Conservation (phyloP, 2,888 invertebrate species). For the Lathronympha strigana region DNA sequence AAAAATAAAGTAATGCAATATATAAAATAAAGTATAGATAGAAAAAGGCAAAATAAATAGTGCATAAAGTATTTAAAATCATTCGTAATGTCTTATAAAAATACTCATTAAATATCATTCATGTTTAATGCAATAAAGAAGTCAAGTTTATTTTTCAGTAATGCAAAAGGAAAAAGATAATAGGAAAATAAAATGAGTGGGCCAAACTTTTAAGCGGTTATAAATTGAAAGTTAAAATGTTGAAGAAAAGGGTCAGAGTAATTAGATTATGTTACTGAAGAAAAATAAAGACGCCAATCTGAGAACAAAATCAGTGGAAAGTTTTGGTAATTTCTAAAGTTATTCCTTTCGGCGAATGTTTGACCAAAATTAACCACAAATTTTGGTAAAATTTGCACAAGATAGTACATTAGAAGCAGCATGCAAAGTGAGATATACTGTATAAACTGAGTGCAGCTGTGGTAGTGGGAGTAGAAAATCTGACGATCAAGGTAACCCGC, state of each 20-base stretch:
- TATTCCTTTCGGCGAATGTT: slow-evolving; percentile 39
- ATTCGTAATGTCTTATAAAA: slow-evolving; percentile 62
- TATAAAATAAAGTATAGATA: slow-evolving; percentile 64
- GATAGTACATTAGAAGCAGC: slow-evolving; percentile 77
- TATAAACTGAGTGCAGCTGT: slow-evolving; percentile 75
- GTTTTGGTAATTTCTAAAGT: slow-evolving; percentile 44
- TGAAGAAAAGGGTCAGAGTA: slow-evolving; percentile 67
- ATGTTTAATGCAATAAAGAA: slow-evolving; percentile 66
- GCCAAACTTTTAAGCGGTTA: slow-evolving; percentile 59
- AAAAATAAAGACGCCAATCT: slow-evolving; percentile 67
- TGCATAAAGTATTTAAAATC: slow-evolving; percentile 66
- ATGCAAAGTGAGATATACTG: slow-evolving; percentile 80
- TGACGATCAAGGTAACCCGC: slow-evolving; percentile 71
- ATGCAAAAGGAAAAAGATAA: slow-evolving; percentile 65
- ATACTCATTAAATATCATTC: slow-evolving; percentile 61
- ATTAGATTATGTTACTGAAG: slow-evolving; percentile 67
- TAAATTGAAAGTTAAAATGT: slow-evolving; percentile 62
- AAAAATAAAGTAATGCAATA: slow-evolving; percentile 65
- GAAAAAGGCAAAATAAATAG: slow-evolving; percentile 74
- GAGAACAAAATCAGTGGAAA: slow-evolving; percentile 64
- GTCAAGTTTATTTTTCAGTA: slow-evolving; percentile 59
- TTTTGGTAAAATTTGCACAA: slow-evolving; percentile 60
- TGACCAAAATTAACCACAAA: slow-evolving; percentile 53
- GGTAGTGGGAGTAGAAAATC: slow-evolving; percentile 72
- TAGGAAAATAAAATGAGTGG: slow-evolving; percentile 61